Evolutionary conservation across 2,113 vertebrate genomes (phyloP).

Genomic region (Toxotes chatareus): DNA sequence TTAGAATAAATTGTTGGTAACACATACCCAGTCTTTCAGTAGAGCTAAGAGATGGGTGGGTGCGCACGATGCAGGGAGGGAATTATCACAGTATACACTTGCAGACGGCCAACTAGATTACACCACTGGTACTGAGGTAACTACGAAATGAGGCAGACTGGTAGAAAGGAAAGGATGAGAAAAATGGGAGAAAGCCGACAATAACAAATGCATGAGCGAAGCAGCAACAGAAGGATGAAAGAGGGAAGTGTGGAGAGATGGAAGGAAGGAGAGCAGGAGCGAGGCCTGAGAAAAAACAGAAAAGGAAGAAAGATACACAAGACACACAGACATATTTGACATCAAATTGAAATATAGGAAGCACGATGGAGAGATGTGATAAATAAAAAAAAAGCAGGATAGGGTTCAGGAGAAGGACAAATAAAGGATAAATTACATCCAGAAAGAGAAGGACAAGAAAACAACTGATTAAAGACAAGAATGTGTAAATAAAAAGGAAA

Average conservation of each 20-base stretch:
- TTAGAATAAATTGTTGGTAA: too few relatives aligned
- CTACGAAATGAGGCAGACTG: background rate
- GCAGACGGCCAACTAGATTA: too few relatives aligned
- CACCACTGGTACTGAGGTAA: background rate
- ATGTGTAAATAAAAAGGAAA: background rate
- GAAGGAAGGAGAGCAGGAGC: background rate
- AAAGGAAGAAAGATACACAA: too few relatives aligned
- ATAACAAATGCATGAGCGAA: background rate
- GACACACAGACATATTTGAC: too few relatives aligned
- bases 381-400: background rate
- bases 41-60: too few relatives aligned
- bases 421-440: background rate
- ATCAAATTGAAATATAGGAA: background rate
- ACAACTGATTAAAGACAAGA: background rate
- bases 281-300: background rate
- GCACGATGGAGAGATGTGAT: background rate
- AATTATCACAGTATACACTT: too few relatives aligned
- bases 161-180: background rate
- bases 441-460: background rate
- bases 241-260: background rate
- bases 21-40: background rate
- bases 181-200: too few relatives aligned
- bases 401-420: background rate
- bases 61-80: too few relatives aligned
- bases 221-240: background rate